Conservation (phyloP, 2,888 invertebrate species). For the Megaustenia siamemsis region DNA sequence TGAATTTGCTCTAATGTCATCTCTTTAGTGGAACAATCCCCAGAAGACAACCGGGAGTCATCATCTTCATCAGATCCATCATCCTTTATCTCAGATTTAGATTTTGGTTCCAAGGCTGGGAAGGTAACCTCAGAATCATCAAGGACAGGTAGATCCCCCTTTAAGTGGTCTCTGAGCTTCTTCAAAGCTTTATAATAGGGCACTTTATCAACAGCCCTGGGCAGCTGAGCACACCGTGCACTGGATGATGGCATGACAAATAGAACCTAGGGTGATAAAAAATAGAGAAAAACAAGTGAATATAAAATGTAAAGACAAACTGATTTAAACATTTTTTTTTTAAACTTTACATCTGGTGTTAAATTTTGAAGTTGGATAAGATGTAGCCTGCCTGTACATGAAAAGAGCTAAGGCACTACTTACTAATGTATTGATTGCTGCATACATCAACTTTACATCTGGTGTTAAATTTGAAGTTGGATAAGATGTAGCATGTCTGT, state of each 20-base stretch:
- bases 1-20: conserved; percentile 52
- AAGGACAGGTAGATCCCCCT: conserved; percentile 84
- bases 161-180: conserved; percentile 95
- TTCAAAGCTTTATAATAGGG: conserved; percentile 97
- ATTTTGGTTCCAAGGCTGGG: conserved; percentile 69
- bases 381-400: too few species aligned
- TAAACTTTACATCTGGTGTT: too few species aligned
- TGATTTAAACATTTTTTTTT: too few species aligned
- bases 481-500: too few species aligned
- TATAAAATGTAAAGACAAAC: too few species aligned
- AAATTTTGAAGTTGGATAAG: too few species aligned
- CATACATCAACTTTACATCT: too few species aligned
- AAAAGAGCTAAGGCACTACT: too few species aligned
- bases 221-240: conserved; percentile 96
- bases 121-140: conserved; percentile 78
- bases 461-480: too few species aligned
- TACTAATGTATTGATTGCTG: too few species aligned
- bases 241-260: conserved; percentile 99
- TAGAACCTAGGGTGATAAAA: conserved; percentile 92
- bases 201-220: conserved; percentile 98
- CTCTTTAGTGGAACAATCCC: conserved; percentile 35
- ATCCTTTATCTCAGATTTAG: conserved; percentile 45
- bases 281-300: neutral
- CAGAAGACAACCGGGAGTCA: conserved; percentile 22
- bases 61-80: conserved; percentile 33